Evolutionary conservation across 2,888 invertebrate species (phyloP), one percentile per base, ranked within the genome.

Genomic region (Acutogordius australiensis): DNA sequence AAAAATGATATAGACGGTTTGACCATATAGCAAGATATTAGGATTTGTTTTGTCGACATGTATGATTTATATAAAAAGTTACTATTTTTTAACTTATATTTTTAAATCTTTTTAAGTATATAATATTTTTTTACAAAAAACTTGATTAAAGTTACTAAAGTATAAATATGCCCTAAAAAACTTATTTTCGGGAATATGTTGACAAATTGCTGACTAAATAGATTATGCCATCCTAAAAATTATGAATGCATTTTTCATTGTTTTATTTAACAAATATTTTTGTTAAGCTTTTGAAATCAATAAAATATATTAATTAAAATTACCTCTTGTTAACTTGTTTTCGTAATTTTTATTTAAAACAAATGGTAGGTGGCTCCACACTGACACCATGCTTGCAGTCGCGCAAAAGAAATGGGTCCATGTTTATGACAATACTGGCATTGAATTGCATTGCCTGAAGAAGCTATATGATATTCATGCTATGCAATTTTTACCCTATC

Each of bases 401-500:
- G 91, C 94, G 0, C 97, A 99, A 71, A 90, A 88, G 68, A 79
- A 83, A 65, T 91, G 88, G 86, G 80, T 88, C 0, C 83, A 87
- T 67, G 81, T 99, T 64, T 99, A 99, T 69, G 97, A 99, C 70
- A 86, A 86, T 67, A 80, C 84, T 67, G 94, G 94, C n/a, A 81
- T 81, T 51, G 97, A 99, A 71, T 69, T 99, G 61, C 97, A 99
- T 70, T 94, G 94, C 69, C 70, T 99, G 0, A 94, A 94, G 71
- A 76, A 74, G 63, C 74, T 97, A 70, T 77, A 82, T 69, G 78
- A 79, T 65, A 80, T 84, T 2, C 76, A 81, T 23, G 75, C 79
- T 62, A 76, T 97, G 75, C 87, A 91, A 69, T 99, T 91, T 72
- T 75, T 99, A 28, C 94, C 94, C 0, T 90, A 90, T 70, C 97